Evolutionary conservation across 2,888 invertebrate species (phyloP), one percentile per base, ranked within the genome.

Genomic region (Drosophila pseudotalamancana): DNA sequence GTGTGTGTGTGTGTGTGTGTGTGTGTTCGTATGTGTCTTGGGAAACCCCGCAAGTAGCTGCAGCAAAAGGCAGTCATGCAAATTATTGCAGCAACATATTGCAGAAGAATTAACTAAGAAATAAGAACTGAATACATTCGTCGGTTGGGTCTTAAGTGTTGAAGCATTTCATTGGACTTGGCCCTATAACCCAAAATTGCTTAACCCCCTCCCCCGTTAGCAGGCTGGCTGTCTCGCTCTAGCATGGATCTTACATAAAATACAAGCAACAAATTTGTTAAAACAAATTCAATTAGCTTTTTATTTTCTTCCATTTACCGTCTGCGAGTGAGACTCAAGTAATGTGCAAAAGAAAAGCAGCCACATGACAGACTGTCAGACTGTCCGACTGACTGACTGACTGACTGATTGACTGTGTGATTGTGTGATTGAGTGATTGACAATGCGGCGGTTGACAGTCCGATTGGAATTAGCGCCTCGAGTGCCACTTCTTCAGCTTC

Each of bases 21-120:
- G 31, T 19, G 2, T 27, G 37, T 27, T n/a, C n/a, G 9, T 32
- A 14, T 23, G 39, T 12, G 45, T 62, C 45, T 54, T 57, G 57
- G 46, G 75, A 75, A 75, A 66, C 75, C 75, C 61, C 60, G 53
- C 75, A 75, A 75, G 75, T 75, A 46, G 60, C 57, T n/a, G 43
- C 27, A 64, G 21, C 43, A 32, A 9, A 34, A 59, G 27, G 56
- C 78, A 75, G 53, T 75, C 75, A 78, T 60, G 78, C 78, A 74
- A 75, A 74, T 75, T 75, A 75, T 75, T 78, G 75, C 55, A 59
- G 71, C 74, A 73, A 66, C 72, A 71, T 72, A 61, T 71, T 66
- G 66, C 46, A 18, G 51, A 46, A 61, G 72, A 48, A 76, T 73
- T 72, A 73, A 71, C 51, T 49, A 31, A 60, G 49, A 55, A 45